Conservation (phyloP, 2,113 vertebrate genomes). For the Sterrhoptilus dennistouni region DNA sequence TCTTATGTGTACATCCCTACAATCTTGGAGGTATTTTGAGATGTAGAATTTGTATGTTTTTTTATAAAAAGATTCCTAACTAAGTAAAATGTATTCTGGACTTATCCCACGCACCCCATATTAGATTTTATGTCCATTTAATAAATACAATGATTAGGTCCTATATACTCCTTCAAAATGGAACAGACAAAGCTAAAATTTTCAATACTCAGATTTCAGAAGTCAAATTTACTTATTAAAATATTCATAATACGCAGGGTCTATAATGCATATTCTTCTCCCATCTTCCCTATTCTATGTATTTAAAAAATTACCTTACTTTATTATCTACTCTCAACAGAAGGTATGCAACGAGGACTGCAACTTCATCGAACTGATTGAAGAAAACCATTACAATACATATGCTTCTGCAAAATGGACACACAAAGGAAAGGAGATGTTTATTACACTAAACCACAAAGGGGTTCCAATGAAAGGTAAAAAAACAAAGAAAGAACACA, state of each 20-base stretch:
- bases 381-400: constrained; percentile 97
- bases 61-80: background rate
- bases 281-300: background rate
- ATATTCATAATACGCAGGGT: background rate
- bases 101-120: background rate
- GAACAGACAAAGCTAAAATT: background rate
- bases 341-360: constrained; percentile 95
- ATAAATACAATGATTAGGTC: background rate
- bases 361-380: constrained; percentile 95
- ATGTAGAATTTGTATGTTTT: background rate
- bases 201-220: background rate
- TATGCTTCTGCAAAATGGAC: constrained; percentile 94
- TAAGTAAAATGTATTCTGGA: background rate
- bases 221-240: background rate
- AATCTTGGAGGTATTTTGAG: background rate
- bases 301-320: background rate
- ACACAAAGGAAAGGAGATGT: constrained; percentile 91
- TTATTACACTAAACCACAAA: constrained; percentile 91
- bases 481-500: constrained; percentile 91
- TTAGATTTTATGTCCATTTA: background rate
- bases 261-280: background rate
- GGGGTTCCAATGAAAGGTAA: constrained; percentile 88
- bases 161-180: background rate
- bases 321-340: constrained; percentile 73
- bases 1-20: background rate